Percentiles rank a stretch among this genome's conserved stretches.
Conservation (phyloP, 30 jellyfish, hydroid and myxozoan species). For the Rhopilema esculentum region DNA sequence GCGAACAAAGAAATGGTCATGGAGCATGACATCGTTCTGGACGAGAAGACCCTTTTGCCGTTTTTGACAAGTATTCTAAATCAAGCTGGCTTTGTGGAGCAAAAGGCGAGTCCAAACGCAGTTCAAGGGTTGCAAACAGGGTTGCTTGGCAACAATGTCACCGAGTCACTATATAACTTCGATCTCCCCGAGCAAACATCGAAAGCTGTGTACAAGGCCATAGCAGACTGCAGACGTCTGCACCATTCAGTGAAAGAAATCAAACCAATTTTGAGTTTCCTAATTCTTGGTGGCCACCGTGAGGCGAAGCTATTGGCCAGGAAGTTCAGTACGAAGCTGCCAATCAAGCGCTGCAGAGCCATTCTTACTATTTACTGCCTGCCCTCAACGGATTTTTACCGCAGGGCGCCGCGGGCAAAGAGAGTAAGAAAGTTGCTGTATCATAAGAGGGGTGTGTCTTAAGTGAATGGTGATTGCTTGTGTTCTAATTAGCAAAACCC, state of each 20-base stretch:
- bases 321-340: conserved; percentile 65
- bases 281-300: conserved; percentile 39
- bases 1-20: conserved; percentile 53
- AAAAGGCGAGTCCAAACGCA: conserved; percentile 2
- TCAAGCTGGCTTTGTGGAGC: conserved; percentile 41
- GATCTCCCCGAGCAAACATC: conserved; percentile 5
- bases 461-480: neutral
- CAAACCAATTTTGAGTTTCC: conserved; percentile 54
- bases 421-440: neutral
- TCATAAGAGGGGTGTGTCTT: neutral
- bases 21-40: conserved; percentile 58
- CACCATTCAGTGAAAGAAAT: conserved; percentile 42
- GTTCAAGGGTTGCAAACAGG: neutral
- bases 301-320: conserved; percentile 54
- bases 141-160: neutral
- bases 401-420: conserved; percentile 44
- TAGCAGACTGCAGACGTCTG: conserved; percentile 36
- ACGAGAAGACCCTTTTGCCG: conserved; percentile 41
- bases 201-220: conserved; percentile 43
- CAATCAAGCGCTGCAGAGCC: conserved; percentile 61
- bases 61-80: conserved; percentile 24
- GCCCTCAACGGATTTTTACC: conserved; percentile 14
- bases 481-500: neutral
- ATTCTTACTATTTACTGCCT: conserved; percentile 29
- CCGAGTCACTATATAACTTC: conserved; percentile 7